These are phyloP conservation scores for Xiphorhynchus elegans DNA, from an alignment of 2,113 vertebrate species.

Conservation along the genomic window DNA sequence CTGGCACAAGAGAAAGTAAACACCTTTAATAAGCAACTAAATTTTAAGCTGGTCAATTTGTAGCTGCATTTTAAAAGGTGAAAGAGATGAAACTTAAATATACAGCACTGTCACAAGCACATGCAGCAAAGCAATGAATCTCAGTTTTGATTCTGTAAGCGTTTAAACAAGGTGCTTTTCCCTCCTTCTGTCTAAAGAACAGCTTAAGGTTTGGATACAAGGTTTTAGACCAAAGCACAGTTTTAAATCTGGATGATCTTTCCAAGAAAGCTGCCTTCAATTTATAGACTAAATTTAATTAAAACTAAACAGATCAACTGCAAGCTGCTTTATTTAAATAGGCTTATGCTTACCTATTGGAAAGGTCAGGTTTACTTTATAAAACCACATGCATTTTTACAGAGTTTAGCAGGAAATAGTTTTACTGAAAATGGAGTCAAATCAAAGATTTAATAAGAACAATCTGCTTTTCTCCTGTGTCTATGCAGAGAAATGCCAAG, in stretches of 20 bases:
- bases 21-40: neutral
- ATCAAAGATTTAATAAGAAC: neutral
- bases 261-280: slow-evolving; percentile 27
- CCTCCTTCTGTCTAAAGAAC: slow-evolving; percentile 11
- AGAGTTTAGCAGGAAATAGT: neutral
- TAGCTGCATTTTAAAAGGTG: neutral
- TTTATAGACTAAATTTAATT: slow-evolving; percentile 59
- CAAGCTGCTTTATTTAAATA: slow-evolving; percentile 61
- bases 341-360: slow-evolving; percentile 9
- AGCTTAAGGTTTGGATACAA: slow-evolving; percentile 41
- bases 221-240: slow-evolving; percentile 37
- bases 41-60: slow-evolving; percentile 19
- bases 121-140: neutral
- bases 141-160: neutral
- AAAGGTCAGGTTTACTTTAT: slow-evolving; percentile 23
- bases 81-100: neutral
- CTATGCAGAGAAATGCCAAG: neutral
- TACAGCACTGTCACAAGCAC: neutral
- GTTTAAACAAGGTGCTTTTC: neutral
- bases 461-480: neutral
- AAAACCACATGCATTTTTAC: neutral
- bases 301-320: slow-evolving; percentile 57
- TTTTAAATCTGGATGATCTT: slow-evolving; percentile 50
- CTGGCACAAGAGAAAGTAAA: neutral
- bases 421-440: neutral